phyloP scores from a whole-genome alignment of 2,797 vertebrate genomes.

The Masticophis lateralis region DNA sequence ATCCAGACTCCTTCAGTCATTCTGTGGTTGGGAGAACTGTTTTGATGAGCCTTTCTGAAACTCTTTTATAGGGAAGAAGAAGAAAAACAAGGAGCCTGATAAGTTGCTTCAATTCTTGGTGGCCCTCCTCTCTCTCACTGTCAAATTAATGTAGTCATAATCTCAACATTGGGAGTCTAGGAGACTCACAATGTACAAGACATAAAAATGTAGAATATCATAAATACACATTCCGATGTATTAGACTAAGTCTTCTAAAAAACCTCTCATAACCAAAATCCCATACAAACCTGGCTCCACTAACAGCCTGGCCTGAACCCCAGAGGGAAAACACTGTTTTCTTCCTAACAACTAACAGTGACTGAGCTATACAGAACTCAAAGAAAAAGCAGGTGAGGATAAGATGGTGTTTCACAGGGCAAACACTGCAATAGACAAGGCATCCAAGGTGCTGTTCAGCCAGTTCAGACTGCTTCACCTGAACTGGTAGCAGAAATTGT shows the following conservation, averaged over 20 bases:
- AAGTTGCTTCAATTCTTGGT: background rate
- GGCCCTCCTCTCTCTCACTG: background rate
- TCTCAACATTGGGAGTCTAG: background rate
- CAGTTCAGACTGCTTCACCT: no score
- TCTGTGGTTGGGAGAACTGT: background rate
- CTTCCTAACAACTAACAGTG: background rate
- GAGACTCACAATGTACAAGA: background rate
- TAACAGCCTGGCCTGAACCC: background rate
- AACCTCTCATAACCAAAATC: background rate
- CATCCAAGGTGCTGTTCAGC: no score
- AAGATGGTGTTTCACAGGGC: background rate
- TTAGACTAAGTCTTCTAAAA: background rate
- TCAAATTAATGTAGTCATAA: background rate
- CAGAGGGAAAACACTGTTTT: background rate
- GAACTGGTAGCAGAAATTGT: no score
- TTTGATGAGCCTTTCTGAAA: background rate
- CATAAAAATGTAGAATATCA: background rate
- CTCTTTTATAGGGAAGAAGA: background rate
- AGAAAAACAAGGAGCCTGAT: background rate
- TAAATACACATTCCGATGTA: background rate
- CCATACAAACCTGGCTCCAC: background rate
- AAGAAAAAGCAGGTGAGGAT: background rate
- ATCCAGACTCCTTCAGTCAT: background rate
- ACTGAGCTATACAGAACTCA: background rate
- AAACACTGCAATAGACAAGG: background rate